Conservation (phyloP, 2,797 vertebrate species). For the Gila robusta region DNA sequence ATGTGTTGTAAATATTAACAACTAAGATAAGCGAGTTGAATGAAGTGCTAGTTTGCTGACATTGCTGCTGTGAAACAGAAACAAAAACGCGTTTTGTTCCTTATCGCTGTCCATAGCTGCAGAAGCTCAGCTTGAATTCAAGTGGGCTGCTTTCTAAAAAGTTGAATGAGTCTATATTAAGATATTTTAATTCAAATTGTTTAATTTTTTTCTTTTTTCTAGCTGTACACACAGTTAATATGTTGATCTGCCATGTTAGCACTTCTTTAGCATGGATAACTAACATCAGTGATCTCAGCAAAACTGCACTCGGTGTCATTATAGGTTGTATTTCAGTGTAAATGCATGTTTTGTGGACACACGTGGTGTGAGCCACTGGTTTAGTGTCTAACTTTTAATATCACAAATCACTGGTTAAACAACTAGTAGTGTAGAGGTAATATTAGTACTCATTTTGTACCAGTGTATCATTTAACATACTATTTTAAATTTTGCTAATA, state of each 20-base stretch:
- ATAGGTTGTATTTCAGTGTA: not conserved
- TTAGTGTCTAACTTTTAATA: not conserved
- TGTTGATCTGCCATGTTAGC: not conserved
- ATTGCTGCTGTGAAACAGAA: conserved; percentile 15
- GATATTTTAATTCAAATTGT: not conserved
- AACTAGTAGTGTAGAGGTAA: not conserved
- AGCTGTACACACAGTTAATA: not conserved
- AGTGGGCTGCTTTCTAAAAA: not conserved
- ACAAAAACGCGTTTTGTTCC: conserved; percentile 12
- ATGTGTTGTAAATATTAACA: not conserved
- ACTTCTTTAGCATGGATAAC: not conserved
- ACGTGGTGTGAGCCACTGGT: not conserved
- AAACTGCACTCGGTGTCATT: not conserved
- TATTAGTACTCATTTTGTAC: not conserved
- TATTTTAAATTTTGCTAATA: not conserved
- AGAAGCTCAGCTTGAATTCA: not conserved
- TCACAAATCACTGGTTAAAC: not conserved
- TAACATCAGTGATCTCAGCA: not conserved
- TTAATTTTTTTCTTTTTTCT: too few relatives aligned
- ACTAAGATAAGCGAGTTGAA: conserved; percentile 1
- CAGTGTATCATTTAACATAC: not conserved
- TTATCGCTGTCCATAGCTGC: not conserved
- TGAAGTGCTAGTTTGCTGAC: conserved; percentile 45
- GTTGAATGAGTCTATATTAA: not conserved
- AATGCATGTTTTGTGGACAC: not conserved